Evolutionary conservation across 1,140 invertebrate species (phyloP).

Genomic region (Lycorma delicatula): DNA sequence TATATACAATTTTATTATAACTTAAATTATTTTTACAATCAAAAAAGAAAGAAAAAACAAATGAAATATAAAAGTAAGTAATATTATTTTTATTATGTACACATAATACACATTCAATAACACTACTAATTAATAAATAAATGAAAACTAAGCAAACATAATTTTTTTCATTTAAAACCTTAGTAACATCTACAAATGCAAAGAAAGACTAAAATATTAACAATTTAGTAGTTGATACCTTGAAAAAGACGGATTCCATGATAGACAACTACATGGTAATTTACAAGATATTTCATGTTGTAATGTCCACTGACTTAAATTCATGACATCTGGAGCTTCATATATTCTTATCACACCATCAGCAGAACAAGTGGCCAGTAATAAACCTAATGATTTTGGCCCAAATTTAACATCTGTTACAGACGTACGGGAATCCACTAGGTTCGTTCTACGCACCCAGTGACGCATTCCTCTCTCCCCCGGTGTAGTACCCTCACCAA

Average conservation of each 20-base stretch:
- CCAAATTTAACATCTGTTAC: constrained; percentile 96
- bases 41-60: no score
- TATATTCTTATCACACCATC: constrained; percentile 93
- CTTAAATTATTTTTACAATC: no score
- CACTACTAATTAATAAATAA: no score
- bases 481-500: constrained; percentile 62
- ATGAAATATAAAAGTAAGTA: no score
- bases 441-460: constrained; percentile 86
- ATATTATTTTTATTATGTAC: no score
- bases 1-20: no score
- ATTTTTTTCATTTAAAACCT: no score
- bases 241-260: constrained; percentile 85
- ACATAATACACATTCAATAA: no score
- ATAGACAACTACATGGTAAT: constrained; percentile 81
- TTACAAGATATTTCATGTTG: constrained; percentile 88
- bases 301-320: constrained; percentile 93
- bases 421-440: constrained; percentile 85
- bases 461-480: constrained; percentile 66
- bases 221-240: no score
- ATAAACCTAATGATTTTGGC: constrained; percentile 87
- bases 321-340: constrained; percentile 98
- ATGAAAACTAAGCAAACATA: no score
- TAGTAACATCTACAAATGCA: no score
- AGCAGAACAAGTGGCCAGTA: constrained; percentile 80
- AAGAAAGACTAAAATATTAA: no score